A percentile compares a stretch with the other conserved stretches of the same genome.
These are phyloP conservation scores for Trichonephila clavata DNA, from an alignment of 1,140 invertebrate genomes.

Conservation along the genomic window DNA sequence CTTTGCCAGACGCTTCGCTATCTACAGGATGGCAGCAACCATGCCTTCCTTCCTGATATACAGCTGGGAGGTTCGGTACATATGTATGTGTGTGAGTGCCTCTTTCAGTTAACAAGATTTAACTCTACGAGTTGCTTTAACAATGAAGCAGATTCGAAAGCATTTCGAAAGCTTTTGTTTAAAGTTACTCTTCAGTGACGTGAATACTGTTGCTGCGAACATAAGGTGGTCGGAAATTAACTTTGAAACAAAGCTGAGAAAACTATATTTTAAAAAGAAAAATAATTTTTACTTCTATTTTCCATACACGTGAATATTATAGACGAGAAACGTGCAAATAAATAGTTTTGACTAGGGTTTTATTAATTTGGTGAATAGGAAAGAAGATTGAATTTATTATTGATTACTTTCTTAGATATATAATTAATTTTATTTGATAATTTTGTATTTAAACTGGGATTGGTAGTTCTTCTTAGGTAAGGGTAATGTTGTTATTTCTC, in stretches of 20 bases:
- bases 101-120: background rate
- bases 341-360: too few species aligned
- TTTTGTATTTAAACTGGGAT: too few species aligned
- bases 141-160: conserved; percentile 30
- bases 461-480: too few species aligned
- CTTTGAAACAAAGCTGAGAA: background rate
- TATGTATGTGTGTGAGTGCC: conserved; percentile 21
- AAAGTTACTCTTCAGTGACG: conserved; percentile 32
- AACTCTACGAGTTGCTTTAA: background rate
- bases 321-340: too few species aligned
- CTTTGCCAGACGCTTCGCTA: background rate
- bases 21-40: conserved; percentile 2
- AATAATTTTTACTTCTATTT: background rate
- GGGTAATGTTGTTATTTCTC: too few species aligned
- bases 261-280: background rate
- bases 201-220: background rate
- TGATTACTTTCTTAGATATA: too few species aligned
- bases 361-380: too few species aligned
- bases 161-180: conserved; percentile 50
- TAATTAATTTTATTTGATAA: too few species aligned
- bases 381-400: too few species aligned
- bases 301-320: background rate
- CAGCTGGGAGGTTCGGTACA: background rate
- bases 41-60: conserved; percentile 24
- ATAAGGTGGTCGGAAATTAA: background rate